Conservation (phyloP, 2,113 vertebrate genomes). For the Casuarius casuarius region DNA sequence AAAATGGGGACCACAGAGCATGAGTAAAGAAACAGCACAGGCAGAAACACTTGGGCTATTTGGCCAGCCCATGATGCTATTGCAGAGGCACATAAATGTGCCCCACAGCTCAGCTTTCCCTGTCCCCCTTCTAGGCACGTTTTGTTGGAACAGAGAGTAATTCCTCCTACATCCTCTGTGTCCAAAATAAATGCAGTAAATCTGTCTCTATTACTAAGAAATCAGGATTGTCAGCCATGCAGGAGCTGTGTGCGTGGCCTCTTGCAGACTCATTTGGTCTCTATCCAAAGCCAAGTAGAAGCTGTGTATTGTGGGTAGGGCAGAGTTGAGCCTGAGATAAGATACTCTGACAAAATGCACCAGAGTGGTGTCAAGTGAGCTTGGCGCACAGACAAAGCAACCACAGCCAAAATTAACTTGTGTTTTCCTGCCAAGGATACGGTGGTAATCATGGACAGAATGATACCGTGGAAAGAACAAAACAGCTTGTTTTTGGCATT, state of each 20-base stretch:
- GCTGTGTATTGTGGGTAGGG: not conserved
- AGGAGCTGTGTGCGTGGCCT: not conserved
- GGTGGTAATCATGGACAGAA: not conserved
- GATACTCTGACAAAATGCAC: not conserved
- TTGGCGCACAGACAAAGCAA: not conserved
- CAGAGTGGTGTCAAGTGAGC: not conserved
- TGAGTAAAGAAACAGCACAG: not conserved
- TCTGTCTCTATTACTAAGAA: not conserved
- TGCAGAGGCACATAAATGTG: accelerated
- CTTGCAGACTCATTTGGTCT: not conserved
- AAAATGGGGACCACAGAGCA: not conserved
- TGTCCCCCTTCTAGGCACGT: accelerated
- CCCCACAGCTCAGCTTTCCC: not conserved
- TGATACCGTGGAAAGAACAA: not conserved
- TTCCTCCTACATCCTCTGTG: not conserved
- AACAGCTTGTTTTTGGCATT: not conserved
- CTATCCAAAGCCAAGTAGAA: not conserved
- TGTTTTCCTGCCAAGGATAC: not conserved
- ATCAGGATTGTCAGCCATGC: not conserved
- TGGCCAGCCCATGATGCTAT: not conserved
- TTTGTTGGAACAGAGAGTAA: not conserved
- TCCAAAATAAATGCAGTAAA: not conserved
- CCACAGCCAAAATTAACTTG: not conserved
- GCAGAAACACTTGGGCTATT: not conserved
- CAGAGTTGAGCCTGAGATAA: not conserved